phyloP scores from a whole-genome alignment of 2,113 vertebrate genomes.

The Butastur rufipennis region DNA sequence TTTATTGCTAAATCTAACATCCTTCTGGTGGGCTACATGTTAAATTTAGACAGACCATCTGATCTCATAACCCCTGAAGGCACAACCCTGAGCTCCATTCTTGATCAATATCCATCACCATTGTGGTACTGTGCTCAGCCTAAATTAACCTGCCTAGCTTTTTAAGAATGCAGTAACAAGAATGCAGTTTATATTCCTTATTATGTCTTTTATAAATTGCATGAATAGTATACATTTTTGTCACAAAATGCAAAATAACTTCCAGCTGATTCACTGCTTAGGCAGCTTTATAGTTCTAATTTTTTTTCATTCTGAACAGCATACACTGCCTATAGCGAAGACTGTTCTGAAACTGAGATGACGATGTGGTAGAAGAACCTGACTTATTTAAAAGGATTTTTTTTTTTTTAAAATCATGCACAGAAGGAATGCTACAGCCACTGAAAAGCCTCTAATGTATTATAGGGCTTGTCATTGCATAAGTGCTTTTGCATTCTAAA shows the following conservation, averaged over 20 bases:
- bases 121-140: background rate
- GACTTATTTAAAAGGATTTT: background rate
- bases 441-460: background rate
- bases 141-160: background rate
- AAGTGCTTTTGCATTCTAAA: conserved; percentile 26
- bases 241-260: background rate
- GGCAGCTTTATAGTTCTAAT: background rate
- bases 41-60: background rate
- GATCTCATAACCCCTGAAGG: background rate
- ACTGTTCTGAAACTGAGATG: background rate
- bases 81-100: background rate
- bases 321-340: background rate
- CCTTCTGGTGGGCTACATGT: background rate
- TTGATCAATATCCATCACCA: background rate
- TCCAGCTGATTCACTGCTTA: background rate
- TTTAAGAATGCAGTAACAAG: background rate
- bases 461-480: background rate
- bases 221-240: background rate
- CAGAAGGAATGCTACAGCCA: background rate
- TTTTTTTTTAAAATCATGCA: background rate
- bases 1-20: background rate
- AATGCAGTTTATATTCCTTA: background rate
- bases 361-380: background rate
- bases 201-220: background rate
- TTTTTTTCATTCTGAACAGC: background rate